phyloP scores from a whole-genome alignment of 2,797 vertebrate genomes.

The Cercopithecus diana region DNA sequence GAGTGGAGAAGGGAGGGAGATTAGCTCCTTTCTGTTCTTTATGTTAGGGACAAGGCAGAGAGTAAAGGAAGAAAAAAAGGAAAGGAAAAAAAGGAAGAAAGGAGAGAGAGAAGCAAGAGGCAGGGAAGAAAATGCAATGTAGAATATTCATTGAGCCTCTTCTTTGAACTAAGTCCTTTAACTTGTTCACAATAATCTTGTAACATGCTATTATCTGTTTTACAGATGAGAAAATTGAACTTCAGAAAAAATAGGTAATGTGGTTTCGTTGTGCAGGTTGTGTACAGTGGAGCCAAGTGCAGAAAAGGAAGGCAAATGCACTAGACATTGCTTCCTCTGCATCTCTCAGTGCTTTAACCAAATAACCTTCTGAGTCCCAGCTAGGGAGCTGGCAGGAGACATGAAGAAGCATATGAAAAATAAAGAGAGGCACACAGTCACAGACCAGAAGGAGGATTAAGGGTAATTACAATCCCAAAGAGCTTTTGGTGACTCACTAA shows the following conservation, averaged over 20 bases:
- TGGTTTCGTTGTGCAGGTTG: background rate
- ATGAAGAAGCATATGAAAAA: background rate
- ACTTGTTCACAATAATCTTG: background rate
- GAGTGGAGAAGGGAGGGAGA: background rate
- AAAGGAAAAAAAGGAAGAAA: background rate
- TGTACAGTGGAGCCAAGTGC: background rate
- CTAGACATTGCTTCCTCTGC: background rate
- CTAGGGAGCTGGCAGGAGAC: background rate
- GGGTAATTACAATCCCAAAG: background rate
- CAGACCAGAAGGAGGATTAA: background rate
- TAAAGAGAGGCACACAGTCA: background rate
- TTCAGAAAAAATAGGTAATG: background rate
- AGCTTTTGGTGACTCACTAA: background rate
- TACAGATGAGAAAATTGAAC: background rate
- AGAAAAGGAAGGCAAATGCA: background rate
- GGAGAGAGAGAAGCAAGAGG: background rate
- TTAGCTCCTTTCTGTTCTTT: background rate
- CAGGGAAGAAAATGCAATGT: background rate
- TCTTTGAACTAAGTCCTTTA: background rate
- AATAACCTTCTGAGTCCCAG: background rate
- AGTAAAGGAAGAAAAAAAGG: background rate
- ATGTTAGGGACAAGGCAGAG: background rate
- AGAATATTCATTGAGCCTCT: background rate
- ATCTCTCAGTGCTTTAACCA: background rate
- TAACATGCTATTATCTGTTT: background rate